These are phyloP conservation scores for Ceratina australensis DNA, from an alignment of 1,140 invertebrate species.

Conservation along the genomic window DNA sequence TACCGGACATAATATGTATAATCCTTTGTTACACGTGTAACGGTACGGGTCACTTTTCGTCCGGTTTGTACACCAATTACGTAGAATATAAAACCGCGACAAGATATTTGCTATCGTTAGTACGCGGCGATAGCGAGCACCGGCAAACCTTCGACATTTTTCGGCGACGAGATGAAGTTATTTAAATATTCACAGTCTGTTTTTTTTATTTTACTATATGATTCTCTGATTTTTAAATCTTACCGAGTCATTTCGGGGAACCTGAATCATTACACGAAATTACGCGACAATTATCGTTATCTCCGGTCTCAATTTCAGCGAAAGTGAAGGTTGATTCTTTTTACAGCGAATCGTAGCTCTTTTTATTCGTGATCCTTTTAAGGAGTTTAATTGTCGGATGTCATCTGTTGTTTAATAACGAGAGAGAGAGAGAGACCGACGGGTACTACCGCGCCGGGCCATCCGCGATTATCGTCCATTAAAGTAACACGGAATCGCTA, in stretches of 20 bases:
- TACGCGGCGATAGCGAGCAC: neutral
- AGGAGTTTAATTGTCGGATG: constrained; percentile 35
- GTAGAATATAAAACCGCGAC: constrained; percentile 6
- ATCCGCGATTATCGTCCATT: constrained; percentile 44
- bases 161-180: neutral
- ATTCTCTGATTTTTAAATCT: no score
- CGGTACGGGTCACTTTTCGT: neutral
- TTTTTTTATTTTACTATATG: no score
- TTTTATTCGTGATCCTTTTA: neutral
- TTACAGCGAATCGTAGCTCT: neutral
- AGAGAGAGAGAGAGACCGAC: neutral
- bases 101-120: constrained; percentile 18
- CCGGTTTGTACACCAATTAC: constrained; percentile 30
- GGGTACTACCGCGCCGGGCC: constrained; percentile 5
- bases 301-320: constrained; percentile 3
- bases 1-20: neutral
- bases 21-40: constrained; percentile 32
- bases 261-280: constrained; percentile 26
- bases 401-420: constrained; percentile 48
- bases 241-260: no score
- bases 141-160: neutral
- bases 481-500: constrained; percentile 49
- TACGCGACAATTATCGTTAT: constrained; percentile 46
- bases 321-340: neutral
- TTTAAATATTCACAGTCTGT: no score